These are phyloP conservation scores for Cheilosia impressa DNA, from an alignment of 2,888 invertebrate species.

Conservation along the genomic window DNA sequence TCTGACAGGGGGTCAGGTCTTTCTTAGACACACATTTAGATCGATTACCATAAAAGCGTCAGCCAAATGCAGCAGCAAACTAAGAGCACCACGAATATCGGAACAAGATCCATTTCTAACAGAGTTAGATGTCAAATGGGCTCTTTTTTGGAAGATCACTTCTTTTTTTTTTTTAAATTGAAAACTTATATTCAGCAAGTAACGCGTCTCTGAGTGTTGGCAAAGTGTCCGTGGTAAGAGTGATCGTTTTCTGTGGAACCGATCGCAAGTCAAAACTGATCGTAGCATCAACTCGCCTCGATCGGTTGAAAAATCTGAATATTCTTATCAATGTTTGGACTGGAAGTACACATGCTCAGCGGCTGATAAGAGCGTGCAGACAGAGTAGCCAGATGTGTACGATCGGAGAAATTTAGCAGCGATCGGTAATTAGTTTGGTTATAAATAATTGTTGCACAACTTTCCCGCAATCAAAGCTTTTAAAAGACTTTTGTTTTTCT, in stretches of 20 bases:
- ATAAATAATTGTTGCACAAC: background rate
- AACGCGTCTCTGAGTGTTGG: background rate
- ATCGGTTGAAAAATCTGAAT: constrained; percentile 5
- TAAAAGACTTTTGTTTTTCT: background rate
- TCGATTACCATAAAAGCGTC: constrained; percentile 16
- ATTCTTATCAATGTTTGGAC: constrained; percentile 48
- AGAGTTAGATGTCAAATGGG: background rate
- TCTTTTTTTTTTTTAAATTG: too few species aligned
- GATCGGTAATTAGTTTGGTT: background rate
- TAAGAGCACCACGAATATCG: constrained; percentile 1
- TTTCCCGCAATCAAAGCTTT: background rate
- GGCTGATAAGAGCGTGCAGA: constrained; percentile 9
- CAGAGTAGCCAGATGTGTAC: constrained; percentile 18
- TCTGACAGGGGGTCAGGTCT: background rate
- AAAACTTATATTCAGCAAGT: background rate
- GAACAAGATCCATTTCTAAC: constrained; percentile 32
- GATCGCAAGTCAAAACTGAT: constrained; percentile 41
- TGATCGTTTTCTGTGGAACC: background rate
- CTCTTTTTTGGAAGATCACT: constrained; percentile 1
- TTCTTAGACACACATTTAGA: background rate
- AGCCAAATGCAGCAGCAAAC: constrained; percentile 28
- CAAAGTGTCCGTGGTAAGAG: background rate
- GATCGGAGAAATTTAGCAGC: background rate
- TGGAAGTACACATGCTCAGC: constrained; percentile 11
- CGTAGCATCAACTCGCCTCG: background rate